Conservation (phyloP, 1,140 invertebrate genomes). For the Odontomachus brunneus region DNA sequence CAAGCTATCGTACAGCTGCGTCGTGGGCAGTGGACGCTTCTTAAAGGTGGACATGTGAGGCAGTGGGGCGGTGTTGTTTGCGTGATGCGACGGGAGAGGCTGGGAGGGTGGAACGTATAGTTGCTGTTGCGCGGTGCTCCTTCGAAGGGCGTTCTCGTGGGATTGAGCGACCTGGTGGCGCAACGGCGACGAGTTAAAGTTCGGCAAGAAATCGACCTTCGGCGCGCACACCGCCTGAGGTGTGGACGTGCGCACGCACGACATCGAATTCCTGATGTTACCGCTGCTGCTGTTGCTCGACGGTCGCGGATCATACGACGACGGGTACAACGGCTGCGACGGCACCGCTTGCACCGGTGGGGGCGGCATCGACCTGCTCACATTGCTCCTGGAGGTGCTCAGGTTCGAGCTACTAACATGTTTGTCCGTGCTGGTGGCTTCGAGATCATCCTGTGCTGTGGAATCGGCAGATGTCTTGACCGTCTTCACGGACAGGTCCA, state of each 20-base stretch:
- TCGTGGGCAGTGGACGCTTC: conserved; percentile 79
- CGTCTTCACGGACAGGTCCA: conserved; percentile 94
- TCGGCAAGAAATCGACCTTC: conserved; percentile 90
- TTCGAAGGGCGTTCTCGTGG: conserved; percentile 71
- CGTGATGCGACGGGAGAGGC: conserved; percentile 62
- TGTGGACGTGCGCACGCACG: conserved; percentile 76
- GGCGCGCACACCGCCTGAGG: conserved; percentile 86
- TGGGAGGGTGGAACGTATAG: conserved; percentile 69
- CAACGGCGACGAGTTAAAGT: conserved; percentile 86
- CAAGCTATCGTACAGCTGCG: conserved; percentile 71
- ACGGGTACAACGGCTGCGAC: conserved; percentile 53
- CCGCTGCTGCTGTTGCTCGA: conserved; percentile 69
- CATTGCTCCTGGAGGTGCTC: conserved; percentile 74
- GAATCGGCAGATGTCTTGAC: conserved; percentile 94
- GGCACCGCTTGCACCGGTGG: conserved; percentile 62
- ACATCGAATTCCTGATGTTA: conserved; percentile 55
- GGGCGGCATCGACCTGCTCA: conserved; percentile 76
- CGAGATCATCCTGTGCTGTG: conserved; percentile 90
- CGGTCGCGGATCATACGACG: conserved; percentile 70
- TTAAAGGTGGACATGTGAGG: conserved; percentile 84
- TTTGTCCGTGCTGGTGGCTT: conserved; percentile 76
- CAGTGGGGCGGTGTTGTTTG: conserved; percentile 71
- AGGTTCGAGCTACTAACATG: conserved; percentile 71
- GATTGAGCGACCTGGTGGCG: conserved; percentile 74
- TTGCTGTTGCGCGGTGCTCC: conserved; percentile 70